phyloP scores from a whole-genome alignment of 2,888 invertebrate genomes.

The Pyrgus malvae region DNA sequence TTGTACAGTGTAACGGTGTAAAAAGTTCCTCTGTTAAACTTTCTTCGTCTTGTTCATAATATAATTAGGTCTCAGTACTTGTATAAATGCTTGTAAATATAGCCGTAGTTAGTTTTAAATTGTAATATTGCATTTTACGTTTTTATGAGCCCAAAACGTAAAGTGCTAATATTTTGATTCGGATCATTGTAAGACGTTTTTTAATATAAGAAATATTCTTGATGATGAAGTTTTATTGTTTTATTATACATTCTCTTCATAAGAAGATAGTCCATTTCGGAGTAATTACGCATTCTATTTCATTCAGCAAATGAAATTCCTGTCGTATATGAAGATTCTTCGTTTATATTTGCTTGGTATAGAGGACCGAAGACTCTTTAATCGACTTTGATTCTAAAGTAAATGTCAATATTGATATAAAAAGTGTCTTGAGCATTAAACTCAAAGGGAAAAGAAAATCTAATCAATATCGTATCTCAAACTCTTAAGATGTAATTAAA shows the following conservation, averaged over 20 bases:
- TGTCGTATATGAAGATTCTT: constrained; percentile 1
- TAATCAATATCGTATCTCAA: not conserved
- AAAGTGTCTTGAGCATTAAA: not conserved
- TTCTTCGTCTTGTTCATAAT: constrained; percentile 29
- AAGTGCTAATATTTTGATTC: constrained; percentile 45
- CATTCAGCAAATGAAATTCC: constrained; percentile 19
- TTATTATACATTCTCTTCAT: constrained; percentile 13
- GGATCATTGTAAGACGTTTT: constrained; percentile 44
- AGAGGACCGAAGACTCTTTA: not conserved
- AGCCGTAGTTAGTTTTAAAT: constrained; percentile 24
- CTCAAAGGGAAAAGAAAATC: not conserved
- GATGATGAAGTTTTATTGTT: constrained; percentile 29
- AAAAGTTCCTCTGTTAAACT: constrained; percentile 55
- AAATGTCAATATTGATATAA: not conserved
- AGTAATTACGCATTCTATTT: not conserved
- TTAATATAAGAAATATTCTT: constrained; percentile 47
- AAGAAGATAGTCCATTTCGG: constrained; percentile 3
- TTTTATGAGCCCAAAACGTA: constrained; percentile 77
- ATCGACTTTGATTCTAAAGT: not conserved
- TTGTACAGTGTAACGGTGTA: constrained; percentile 48
- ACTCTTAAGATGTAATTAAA: not conserved
- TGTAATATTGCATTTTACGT: constrained; percentile 58
- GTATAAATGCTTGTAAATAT: constrained; percentile 33
- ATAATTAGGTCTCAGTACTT: constrained; percentile 37
- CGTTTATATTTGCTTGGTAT: not conserved